Percentiles rank a stretch among this genome's conserved stretches.
phyloP scores from a whole-genome alignment of 2,888 invertebrate genomes.

The Drosophila affinis region DNA sequence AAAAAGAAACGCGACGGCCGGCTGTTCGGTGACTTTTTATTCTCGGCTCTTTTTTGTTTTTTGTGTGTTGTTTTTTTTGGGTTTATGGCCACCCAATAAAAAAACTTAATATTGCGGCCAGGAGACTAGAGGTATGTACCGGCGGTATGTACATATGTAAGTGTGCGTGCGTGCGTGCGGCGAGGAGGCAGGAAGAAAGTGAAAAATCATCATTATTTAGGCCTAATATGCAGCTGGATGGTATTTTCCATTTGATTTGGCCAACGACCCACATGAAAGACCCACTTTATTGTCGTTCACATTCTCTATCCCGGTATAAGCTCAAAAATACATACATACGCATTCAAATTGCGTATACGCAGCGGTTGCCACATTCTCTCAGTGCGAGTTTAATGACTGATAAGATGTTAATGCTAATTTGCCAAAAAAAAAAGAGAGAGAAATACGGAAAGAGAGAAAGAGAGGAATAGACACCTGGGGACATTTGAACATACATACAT shows the following conservation, averaged over 20 bases:
- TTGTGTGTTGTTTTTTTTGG: slow-evolving; percentile 14
- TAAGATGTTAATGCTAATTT: slow-evolving; percentile 52
- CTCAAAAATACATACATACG: slow-evolving; percentile 29
- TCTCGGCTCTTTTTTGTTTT: background rate
- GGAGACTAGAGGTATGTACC: background rate
- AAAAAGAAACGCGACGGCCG: slow-evolving; percentile 10
- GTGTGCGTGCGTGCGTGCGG: background rate
- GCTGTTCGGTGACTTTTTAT: slow-evolving; percentile 16
- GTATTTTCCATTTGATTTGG: slow-evolving; percentile 52
- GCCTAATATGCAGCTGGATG: slow-evolving; percentile 37
- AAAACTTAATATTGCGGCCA: slow-evolving; percentile 57
- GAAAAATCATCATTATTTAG: slow-evolving; percentile 61
- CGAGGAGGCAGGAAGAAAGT: slow-evolving; percentile 30
- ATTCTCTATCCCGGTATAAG: slow-evolving; percentile 35
- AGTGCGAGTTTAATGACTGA: slow-evolving; percentile 75
- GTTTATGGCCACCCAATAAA: slow-evolving; percentile 62
- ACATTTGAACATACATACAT: background rate
- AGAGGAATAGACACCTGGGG: background rate
- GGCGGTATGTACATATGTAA: background rate
- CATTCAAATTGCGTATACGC: slow-evolving; percentile 50
- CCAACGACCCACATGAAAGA: slow-evolving; percentile 45
- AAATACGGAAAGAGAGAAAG: slow-evolving; percentile 24
- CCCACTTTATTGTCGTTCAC: slow-evolving; percentile 58
- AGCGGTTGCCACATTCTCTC: slow-evolving; percentile 30
- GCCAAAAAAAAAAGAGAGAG: slow-evolving; percentile 24